phyloP scores from a whole-genome alignment of 1,140 invertebrate species.

The Leguminivora glycinivorella region DNA sequence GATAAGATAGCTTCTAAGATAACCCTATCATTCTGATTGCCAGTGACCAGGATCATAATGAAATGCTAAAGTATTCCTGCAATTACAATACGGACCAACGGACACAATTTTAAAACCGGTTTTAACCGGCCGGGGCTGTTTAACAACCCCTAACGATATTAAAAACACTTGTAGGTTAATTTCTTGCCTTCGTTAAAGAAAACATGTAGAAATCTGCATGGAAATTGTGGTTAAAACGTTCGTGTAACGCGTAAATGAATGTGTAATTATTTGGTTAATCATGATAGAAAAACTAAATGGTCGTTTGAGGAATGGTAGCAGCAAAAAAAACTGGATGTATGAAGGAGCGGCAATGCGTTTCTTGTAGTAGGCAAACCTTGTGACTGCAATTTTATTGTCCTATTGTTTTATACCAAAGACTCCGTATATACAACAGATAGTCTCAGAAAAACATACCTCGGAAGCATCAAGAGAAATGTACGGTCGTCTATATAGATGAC shows the following conservation, averaged over 20 bases:
- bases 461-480: no score
- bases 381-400: neutral
- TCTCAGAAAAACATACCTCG: no score
- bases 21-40: constrained; percentile 5
- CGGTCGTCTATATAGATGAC: no score
- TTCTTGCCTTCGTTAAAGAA: neutral
- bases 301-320: neutral
- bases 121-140: neutral
- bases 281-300: constrained; percentile 1
- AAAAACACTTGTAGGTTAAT: neutral
- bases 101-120: neutral
- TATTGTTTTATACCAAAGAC: no score
- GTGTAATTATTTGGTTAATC: neutral
- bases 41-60: neutral
- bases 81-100: constrained; percentile 3
- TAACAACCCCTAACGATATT: neutral
- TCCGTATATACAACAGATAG: no score
- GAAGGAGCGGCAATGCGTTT: neutral
- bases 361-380: neutral
- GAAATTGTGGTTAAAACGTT: neutral
- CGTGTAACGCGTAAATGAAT: neutral
- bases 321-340: neutral
- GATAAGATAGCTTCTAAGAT: neutral
- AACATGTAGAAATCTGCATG: neutral
- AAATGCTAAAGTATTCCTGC: constrained; percentile 9